Percentiles rank a stretch among this genome's conserved stretches.
Evolutionary conservation across 1,140 invertebrate species (phyloP).

Genomic region (Lordiphosa clarofinis): DNA sequence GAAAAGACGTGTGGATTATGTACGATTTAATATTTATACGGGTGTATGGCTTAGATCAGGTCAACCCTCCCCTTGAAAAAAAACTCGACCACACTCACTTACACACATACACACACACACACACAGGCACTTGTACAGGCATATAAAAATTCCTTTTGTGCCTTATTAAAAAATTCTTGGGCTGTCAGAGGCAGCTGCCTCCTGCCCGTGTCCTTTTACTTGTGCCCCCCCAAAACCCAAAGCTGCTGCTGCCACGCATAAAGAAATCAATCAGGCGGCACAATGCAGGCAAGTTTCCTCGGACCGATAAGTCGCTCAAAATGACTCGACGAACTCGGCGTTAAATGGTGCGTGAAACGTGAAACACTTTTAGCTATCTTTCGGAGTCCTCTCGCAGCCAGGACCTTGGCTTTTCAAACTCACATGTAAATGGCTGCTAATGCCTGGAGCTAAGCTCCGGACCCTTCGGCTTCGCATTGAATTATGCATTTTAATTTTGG

Average conservation of each 20-base stretch:
- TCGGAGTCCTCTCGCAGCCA: conserved; percentile 3
- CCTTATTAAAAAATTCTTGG: conserved; percentile 70
- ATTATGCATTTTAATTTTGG: conserved; percentile 76
- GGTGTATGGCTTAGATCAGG: too few relatives aligned
- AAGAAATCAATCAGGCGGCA: conserved; percentile 76
- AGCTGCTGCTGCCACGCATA: conserved; percentile 40
- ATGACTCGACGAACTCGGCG: conserved; percentile 71
- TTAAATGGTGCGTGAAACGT: conserved; percentile 75
- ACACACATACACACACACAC: background rate
- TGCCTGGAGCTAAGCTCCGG: conserved; percentile 27
- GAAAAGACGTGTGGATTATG: too few relatives aligned
- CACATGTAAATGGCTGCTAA: conserved; percentile 64
- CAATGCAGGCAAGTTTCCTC: conserved; percentile 47
- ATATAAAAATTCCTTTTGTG: conserved; percentile 58
- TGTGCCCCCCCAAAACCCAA: background rate
- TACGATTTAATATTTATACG: too few relatives aligned
- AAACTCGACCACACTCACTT: conserved; percentile 12
- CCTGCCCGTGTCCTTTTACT: background rate
- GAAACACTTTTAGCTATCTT: conserved; percentile 72
- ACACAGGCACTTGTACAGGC: conserved; percentile 11
- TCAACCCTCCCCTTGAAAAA: background rate
- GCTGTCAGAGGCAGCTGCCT: conserved; percentile 38
- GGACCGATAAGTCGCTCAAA: conserved; percentile 63
- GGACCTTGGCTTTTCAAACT: conserved; percentile 44
- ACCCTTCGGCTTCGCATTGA: conserved; percentile 38